Base-by-base conservation (phyloP, 1,140 invertebrate genomes). In the Drosophila micromelanica region DNA sequence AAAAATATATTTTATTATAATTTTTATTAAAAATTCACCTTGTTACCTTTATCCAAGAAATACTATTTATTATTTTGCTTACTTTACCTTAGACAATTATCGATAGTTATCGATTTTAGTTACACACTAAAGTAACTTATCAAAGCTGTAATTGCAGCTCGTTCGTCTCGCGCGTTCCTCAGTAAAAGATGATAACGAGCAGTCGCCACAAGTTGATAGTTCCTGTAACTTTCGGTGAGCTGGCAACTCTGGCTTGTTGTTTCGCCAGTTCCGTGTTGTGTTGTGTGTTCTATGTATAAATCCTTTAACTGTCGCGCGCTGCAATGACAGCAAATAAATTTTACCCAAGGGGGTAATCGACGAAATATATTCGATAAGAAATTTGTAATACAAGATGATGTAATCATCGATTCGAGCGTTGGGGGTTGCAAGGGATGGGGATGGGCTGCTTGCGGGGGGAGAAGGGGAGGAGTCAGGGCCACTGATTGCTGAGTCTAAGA, bases 321-420 rank as follows among this genome's bases (percentile, higher is more conserved):
- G 73, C 82, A 90, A 74, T 91, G 90, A 89, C 84, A 90, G 90
- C 71, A 90, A 85, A 91, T 91, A 91, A 91, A 91, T 91, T 91
- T 90, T 74, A 91, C 90, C 90, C 90, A 89, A 79, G 90, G 90
- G 90, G 80, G 90, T 91, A 91, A 91, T 91, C 90, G 90, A 90
- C 77, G 76, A 87, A 90, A 84, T 87, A 90, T 80, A 90, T 90
- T 90, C 85, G 85, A 90, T 90, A 90, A 81, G 79, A 89, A 90
- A 89, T 89, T 89, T 89, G 84, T 89, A 80, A 76, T 76, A 76
- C 78, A 87, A 87, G 82, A 89, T 91, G 82, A 87, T 91, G 89
- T 91, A 91, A 91, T 91, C 89, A 91, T 90, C 80, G 85, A 77
- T 72, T 63, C 45, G 59, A 45, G 54, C 35, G 35, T 12, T 20